phyloP scores from a whole-genome alignment of 2,888 invertebrate genomes.

The Trissolcus japonicus region DNA sequence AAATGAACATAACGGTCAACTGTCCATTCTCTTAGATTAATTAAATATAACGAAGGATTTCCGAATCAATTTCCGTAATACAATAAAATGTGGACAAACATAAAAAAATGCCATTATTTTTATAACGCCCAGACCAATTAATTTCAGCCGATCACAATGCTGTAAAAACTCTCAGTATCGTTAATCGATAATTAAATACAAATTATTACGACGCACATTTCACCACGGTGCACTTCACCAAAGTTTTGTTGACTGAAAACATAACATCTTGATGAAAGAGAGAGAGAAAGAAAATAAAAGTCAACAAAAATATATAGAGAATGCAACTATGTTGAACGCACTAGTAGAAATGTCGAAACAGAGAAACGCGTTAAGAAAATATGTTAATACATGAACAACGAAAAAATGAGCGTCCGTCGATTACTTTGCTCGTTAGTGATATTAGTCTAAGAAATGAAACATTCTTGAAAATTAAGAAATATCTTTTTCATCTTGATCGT shows the following conservation, averaged over 20 bases:
- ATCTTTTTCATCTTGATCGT: constrained; percentile 46
- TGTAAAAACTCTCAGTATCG: no score
- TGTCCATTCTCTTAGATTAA: not conserved
- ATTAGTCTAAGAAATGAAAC: constrained; percentile 28
- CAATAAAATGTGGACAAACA: no score
- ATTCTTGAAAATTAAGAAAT: constrained; percentile 50
- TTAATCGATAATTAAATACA: constrained; percentile 21
- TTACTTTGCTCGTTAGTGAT: constrained; percentile 29
- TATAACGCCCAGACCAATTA: no score
- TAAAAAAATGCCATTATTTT: no score
- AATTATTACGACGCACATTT: constrained; percentile 7
- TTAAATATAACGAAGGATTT: not conserved
- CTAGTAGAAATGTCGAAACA: constrained; percentile 20
- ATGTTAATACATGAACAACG: constrained; percentile 33
- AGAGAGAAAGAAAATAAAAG: not conserved
- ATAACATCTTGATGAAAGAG: not conserved
- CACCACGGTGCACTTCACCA: not conserved
- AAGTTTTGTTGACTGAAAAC: not conserved
- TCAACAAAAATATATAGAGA: not conserved
- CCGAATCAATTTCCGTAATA: not conserved
- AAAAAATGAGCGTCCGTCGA: constrained; percentile 28
- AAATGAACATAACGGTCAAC: not conserved
- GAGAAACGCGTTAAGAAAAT: constrained; percentile 16
- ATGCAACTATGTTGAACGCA: constrained; percentile 18
- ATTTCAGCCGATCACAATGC: no score